phyloP scores from a whole-genome alignment of 2,797 vertebrate species.

The Silurus lanzhouensis region DNA sequence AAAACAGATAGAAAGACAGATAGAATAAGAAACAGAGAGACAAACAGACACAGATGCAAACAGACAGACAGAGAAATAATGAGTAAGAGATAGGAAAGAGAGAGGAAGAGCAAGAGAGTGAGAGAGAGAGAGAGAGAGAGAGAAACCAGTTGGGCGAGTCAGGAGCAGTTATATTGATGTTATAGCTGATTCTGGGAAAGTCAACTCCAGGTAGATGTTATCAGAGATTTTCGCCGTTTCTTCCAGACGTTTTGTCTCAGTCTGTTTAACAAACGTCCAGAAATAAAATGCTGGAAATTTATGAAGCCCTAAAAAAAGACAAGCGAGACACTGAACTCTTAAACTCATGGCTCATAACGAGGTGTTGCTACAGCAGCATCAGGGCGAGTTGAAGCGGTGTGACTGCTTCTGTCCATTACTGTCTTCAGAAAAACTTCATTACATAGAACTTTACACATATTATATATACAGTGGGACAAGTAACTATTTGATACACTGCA shows the following conservation, averaged over 20 bases:
- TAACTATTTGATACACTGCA: no score
- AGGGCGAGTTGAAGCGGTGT: not conserved
- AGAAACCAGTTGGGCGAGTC: slow-evolving; percentile 25
- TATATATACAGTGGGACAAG: no score
- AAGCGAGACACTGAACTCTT: not conserved
- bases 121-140: not conserved
- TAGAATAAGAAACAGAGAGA: no score
- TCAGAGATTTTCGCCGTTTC: not conserved
- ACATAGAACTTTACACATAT: no score
- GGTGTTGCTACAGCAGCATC: not conserved
- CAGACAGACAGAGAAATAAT: no score
- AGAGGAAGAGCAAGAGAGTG: not conserved
- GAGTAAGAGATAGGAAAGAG: no score
- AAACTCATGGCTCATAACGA: not conserved
- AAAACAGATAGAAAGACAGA: no score
- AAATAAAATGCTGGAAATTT: not conserved
- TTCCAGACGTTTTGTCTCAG: not conserved
- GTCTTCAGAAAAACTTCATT: no score
- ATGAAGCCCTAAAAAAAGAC: not conserved
- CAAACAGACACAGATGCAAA: no score
- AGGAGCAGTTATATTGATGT: not conserved
- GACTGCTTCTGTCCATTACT: no score
- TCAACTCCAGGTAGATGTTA: slow-evolving; percentile 19
- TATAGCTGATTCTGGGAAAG: slow-evolving; percentile 13
- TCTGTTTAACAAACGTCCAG: not conserved